phyloP scores from a whole-genome alignment of 1,140 invertebrate species.

The Homarus americanus region DNA sequence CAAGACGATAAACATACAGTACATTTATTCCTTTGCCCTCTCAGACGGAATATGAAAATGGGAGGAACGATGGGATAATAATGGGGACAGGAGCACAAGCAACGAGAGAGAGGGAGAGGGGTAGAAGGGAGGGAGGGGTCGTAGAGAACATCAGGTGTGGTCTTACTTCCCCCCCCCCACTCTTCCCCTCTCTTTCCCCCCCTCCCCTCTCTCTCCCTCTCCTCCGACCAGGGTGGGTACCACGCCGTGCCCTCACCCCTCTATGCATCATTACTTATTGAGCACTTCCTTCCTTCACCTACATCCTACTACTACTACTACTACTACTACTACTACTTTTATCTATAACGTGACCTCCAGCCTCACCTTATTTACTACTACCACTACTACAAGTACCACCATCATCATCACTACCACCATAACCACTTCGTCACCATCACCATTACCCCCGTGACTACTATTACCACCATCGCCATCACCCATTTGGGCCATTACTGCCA shows the following conservation, averaged over 20 bases:
- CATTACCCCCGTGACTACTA: neutral
- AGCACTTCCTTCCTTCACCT: neutral
- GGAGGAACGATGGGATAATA: too few relatives aligned
- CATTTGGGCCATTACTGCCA: neutral
- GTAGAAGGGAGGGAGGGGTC: neutral
- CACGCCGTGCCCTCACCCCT: neutral
- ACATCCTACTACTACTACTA: too few relatives aligned
- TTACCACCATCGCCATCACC: too few relatives aligned
- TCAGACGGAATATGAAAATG: too few relatives aligned
- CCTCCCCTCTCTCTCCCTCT: neutral
- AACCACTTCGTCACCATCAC: neutral
- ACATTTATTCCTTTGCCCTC: too few relatives aligned
- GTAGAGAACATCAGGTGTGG: too few relatives aligned
- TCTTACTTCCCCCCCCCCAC: too few relatives aligned
- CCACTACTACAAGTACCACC: neutral
- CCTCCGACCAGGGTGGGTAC: neutral
- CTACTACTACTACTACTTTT: too few relatives aligned
- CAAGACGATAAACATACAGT: too few relatives aligned
- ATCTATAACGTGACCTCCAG: too few relatives aligned
- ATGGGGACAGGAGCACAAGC: too few relatives aligned
- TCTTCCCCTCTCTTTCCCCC: neutral
- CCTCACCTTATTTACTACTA: too few relatives aligned
- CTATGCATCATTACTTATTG: neutral
- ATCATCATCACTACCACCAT: conserved; percentile 17
- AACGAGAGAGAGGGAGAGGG: neutral